phyloP scores from a whole-genome alignment of 2,888 invertebrate genomes.

The Idaea dimidiata region DNA sequence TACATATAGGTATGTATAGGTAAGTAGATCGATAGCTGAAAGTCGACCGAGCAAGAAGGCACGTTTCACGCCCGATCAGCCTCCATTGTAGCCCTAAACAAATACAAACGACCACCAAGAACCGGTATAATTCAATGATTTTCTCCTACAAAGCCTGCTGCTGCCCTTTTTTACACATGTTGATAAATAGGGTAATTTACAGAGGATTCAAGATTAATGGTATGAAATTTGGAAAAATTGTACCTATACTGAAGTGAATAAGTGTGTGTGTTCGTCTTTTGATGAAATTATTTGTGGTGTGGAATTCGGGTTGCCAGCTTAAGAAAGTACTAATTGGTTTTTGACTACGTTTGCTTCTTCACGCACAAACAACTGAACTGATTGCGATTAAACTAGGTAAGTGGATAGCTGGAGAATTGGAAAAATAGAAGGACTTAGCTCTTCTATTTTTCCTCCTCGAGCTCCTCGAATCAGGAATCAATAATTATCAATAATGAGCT shows the following conservation, averaged over 20 bases:
- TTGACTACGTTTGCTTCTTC: too few species aligned
- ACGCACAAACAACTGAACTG: too few species aligned
- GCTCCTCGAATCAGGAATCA: too few species aligned
- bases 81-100: constrained; percentile 5
- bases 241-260: background rate
- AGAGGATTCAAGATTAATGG: background rate
- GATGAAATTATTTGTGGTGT: background rate
- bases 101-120: background rate
- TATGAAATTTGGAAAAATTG: background rate
- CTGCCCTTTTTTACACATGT: constrained; percentile 1
- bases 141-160: background rate
- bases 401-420: too few species aligned
- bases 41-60: constrained; percentile 2
- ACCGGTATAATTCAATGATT: constrained; percentile 1
- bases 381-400: too few species aligned
- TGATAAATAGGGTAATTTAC: constrained; percentile 1
- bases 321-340: too few species aligned
- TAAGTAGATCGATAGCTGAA: background rate
- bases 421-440: too few species aligned
- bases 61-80: constrained; percentile 6
- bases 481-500: too few species aligned
- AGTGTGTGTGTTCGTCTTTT: background rate
- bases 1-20: background rate
- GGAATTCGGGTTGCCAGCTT: too few species aligned
- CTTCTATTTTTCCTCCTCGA: too few species aligned